phyloP scores from a whole-genome alignment of 2,888 invertebrate species.

The Microplitis manilae region DNA sequence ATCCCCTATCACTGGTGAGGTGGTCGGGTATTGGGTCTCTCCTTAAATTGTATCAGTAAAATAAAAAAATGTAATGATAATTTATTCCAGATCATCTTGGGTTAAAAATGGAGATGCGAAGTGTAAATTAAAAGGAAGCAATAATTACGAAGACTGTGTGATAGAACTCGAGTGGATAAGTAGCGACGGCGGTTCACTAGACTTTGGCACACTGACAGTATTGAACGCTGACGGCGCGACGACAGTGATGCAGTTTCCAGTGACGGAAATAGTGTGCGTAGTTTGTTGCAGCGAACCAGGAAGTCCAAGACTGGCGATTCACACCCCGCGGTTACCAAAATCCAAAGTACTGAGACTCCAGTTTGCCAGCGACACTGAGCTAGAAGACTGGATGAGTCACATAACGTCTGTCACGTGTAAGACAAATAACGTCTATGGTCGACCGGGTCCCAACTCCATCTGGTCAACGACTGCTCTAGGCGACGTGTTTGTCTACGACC shows the following conservation, averaged over 20 bases:
- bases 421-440: conserved; percentile 80
- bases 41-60: not conserved
- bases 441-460: conserved; percentile 81
- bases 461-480: conserved; percentile 87
- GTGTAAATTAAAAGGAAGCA: conserved; percentile 72
- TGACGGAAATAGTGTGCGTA: conserved; percentile 85
- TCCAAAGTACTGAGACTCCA: conserved; percentile 80
- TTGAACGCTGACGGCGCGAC: conserved; percentile 84
- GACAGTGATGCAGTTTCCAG: conserved; percentile 82
- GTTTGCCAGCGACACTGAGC: conserved; percentile 86
- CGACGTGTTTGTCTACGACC: conserved; percentile 87
- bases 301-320: conserved; percentile 82
- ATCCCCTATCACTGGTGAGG: not conserved
- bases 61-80: not conserved
- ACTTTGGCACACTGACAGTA: conserved; percentile 83
- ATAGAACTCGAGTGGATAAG: conserved; percentile 88
- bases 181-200: conserved; percentile 76
- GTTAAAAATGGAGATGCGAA: conserved; percentile 87
- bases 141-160: conserved; percentile 81
- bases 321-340: conserved; percentile 78
- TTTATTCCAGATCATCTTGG: conserved; percentile 79
- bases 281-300: conserved; percentile 87
- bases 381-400: conserved; percentile 92
- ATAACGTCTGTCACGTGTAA: conserved; percentile 84
- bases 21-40: too few relatives aligned